phyloP scores from a whole-genome alignment of 2,113 vertebrate genomes.

The Erythrolamprus reginae region DNA sequence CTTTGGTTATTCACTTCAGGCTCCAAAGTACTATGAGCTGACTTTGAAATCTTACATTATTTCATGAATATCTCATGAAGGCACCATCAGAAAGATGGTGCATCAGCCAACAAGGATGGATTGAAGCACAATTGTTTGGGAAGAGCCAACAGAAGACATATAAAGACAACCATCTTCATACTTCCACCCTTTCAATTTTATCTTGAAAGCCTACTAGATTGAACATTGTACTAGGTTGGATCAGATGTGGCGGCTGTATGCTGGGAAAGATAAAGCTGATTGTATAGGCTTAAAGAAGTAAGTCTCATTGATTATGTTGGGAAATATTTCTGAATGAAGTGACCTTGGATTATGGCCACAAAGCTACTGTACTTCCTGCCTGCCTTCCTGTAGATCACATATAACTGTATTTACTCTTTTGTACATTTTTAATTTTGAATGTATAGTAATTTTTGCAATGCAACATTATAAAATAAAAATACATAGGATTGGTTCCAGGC shows the following conservation, averaged over 20 bases:
- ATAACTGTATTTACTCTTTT: not conserved
- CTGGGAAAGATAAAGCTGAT: not conserved
- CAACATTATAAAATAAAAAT: not conserved
- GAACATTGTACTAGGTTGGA: not conserved
- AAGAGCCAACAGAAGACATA: not conserved
- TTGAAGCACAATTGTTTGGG: not conserved
- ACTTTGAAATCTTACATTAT: not conserved
- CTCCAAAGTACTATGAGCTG: not conserved
- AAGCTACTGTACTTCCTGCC: not conserved
- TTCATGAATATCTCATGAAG: not conserved
- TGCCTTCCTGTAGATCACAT: not conserved
- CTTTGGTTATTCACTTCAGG: not conserved
- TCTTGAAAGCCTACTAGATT: not conserved
- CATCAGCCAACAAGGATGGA: not conserved
- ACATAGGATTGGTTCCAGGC: constrained; percentile 1
- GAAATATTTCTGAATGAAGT: not conserved
- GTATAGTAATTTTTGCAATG: not conserved
- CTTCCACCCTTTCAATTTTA: not conserved
- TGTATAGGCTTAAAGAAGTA: not conserved
- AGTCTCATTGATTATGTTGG: not conserved
- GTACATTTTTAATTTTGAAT: not conserved
- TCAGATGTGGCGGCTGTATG: not conserved
- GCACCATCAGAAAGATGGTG: not conserved
- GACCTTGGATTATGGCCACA: not conserved
- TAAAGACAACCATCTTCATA: not conserved